phyloP scores from a whole-genome alignment of 2,113 vertebrate genomes.

The Phalacrocorax pelagicus region DNA sequence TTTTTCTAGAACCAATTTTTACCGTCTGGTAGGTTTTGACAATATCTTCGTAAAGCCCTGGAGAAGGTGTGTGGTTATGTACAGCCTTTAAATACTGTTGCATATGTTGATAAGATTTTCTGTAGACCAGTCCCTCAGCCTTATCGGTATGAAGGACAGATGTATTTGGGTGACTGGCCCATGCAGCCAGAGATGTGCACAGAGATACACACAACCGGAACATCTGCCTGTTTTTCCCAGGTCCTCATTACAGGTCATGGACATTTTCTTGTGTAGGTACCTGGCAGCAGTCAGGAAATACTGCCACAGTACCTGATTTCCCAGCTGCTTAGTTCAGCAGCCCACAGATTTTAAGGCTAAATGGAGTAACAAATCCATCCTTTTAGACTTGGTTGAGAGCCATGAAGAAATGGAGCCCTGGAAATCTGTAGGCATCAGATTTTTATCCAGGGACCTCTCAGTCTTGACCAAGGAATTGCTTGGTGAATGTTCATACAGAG shows the following conservation, averaged over 20 bases:
- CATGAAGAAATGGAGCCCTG: not conserved
- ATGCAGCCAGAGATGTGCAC: not conserved
- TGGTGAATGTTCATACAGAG: not conserved
- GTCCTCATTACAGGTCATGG: not conserved
- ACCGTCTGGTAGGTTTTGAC: not conserved
- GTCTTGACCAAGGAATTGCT: not conserved
- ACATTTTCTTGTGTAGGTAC: not conserved
- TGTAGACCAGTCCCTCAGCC: not conserved
- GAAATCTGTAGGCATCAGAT: not conserved
- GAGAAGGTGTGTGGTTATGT: not conserved
- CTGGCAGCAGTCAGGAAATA: not conserved
- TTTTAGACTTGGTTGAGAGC: not conserved
- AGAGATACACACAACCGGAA: not conserved
- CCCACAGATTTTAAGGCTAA: not conserved
- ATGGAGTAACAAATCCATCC: not conserved
- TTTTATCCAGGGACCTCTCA: not conserved
- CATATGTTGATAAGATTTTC: not conserved
- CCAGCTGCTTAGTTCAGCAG: not conserved
- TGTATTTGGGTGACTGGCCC: not conserved
- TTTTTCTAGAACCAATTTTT: not conserved
- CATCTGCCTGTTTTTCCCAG: not conserved
- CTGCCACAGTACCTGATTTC: not conserved
- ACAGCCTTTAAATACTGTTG: not conserved
- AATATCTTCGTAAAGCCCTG: not conserved
- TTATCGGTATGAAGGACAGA: not conserved